phyloP scores from a whole-genome alignment of 2,113 vertebrate genomes.

The Benitochromis conjunctus region DNA sequence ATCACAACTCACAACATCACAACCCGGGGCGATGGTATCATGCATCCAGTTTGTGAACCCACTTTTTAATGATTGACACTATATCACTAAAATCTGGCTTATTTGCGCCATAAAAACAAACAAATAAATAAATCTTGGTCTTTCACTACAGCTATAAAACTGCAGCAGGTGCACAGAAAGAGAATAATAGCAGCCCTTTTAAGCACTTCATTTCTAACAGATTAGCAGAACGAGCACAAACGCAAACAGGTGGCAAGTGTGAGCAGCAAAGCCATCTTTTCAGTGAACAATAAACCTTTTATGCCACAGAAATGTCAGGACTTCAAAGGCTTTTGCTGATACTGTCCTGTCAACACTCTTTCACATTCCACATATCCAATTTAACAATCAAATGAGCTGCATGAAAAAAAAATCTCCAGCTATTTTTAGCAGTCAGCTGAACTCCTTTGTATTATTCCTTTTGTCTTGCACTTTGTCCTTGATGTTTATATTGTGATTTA shows the following conservation, averaged over 20 bases:
- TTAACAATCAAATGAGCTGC: constrained; percentile 9
- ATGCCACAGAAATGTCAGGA: constrained; percentile 5
- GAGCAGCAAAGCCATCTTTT: background rate
- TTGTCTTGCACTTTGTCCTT: background rate
- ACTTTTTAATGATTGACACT: background rate
- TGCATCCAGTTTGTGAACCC: background rate
- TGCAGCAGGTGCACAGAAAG: background rate
- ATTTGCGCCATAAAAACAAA: background rate
- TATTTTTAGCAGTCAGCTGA: constrained; percentile 1
- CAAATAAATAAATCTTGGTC: background rate
- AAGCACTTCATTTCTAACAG: background rate
- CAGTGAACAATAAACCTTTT: background rate
- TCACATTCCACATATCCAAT: background rate
- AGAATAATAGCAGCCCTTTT: background rate
- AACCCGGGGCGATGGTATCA: background rate
- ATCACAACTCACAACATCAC: background rate
- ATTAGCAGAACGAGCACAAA: background rate
- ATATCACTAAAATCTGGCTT: background rate
- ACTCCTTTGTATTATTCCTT: background rate
- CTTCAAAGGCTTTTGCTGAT: background rate
- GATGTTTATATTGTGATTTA: background rate
- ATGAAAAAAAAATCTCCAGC: background rate
- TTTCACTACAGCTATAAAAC: background rate
- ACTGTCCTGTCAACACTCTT: background rate
- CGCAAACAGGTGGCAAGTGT: constrained; percentile 21